A percentile compares a stretch with the other conserved stretches of the same genome.
Evolutionary conservation across 2,113 vertebrate species (phyloP).

Genomic region (Origma solitaria): DNA sequence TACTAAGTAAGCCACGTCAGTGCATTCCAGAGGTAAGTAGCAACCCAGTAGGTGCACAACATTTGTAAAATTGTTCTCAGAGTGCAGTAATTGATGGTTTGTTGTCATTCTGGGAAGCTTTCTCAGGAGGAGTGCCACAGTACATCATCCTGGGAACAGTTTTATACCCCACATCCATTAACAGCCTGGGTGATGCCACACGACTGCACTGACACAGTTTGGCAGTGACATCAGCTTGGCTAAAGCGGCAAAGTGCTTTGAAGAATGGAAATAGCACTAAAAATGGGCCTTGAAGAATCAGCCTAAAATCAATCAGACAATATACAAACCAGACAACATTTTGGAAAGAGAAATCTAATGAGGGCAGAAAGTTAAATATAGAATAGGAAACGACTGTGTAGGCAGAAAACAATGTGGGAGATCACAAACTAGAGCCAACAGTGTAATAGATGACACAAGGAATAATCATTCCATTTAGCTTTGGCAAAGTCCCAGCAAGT

Average conservation of each 20-base stretch:
- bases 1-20: background rate
- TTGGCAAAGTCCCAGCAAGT: background rate
- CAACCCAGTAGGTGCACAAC: background rate
- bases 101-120: background rate
- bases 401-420: background rate
- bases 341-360: background rate
- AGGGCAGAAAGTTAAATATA: constrained; percentile 20
- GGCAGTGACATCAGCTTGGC: background rate
- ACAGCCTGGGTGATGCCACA: background rate
- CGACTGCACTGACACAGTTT: background rate
- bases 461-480: background rate
- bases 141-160: background rate
- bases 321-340: background rate
- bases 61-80: background rate
- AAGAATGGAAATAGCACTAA: background rate
- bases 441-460: background rate
- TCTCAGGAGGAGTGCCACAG: background rate
- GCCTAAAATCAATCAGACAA: background rate
- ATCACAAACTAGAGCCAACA: constrained; percentile 2
- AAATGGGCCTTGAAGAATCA: background rate
- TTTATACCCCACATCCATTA: background rate
- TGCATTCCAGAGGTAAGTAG: background rate
- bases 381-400: background rate
- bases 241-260: background rate
- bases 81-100: background rate